Evolutionary conservation across 2,888 invertebrate genomes (phyloP).

Genomic region (Rhorus exstirpatorius): DNA sequence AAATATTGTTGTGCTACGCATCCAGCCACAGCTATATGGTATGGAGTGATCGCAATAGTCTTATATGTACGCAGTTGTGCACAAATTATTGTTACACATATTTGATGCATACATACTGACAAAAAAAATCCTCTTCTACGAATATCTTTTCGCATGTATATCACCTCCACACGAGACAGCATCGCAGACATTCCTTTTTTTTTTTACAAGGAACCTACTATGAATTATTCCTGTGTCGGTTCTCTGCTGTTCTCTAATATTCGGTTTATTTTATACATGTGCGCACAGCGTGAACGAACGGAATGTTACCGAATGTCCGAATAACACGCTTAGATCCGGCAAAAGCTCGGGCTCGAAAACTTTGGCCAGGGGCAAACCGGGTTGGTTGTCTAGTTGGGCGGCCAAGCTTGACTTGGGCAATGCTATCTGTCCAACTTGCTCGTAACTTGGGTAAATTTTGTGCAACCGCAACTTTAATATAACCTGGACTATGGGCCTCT

Average conservation of each 20-base stretch:
- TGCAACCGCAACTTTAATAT: constrained; percentile 66
- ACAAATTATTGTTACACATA: neutral
- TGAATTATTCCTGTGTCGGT: constrained; percentile 26
- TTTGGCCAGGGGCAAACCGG: constrained; percentile 5
- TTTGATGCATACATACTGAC: neutral
- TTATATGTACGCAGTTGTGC: constrained; percentile 56
- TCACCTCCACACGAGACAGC: neutral
- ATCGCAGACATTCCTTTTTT: constrained; percentile 16
- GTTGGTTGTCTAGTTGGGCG: neutral
- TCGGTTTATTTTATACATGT: constrained; percentile 40
- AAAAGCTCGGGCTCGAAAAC: constrained; percentile 41
- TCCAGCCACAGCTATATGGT: constrained; percentile 19
- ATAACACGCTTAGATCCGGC: constrained; percentile 47
- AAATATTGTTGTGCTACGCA: constrained; percentile 1
- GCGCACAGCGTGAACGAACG: constrained; percentile 20
- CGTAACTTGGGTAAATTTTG: constrained; percentile 66
- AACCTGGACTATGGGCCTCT: constrained; percentile 20
- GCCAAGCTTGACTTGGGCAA: constrained; percentile 50
- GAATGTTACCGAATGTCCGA: constrained; percentile 56
- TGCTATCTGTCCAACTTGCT: constrained; percentile 66
- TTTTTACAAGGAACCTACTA: constrained; percentile 13
- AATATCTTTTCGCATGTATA: neutral
- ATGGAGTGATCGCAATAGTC: constrained; percentile 28
- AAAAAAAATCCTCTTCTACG: neutral
- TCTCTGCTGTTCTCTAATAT: neutral